Evolutionary conservation across 2,113 vertebrate genomes (phyloP).

Genomic region (Rattus rattus): DNA sequence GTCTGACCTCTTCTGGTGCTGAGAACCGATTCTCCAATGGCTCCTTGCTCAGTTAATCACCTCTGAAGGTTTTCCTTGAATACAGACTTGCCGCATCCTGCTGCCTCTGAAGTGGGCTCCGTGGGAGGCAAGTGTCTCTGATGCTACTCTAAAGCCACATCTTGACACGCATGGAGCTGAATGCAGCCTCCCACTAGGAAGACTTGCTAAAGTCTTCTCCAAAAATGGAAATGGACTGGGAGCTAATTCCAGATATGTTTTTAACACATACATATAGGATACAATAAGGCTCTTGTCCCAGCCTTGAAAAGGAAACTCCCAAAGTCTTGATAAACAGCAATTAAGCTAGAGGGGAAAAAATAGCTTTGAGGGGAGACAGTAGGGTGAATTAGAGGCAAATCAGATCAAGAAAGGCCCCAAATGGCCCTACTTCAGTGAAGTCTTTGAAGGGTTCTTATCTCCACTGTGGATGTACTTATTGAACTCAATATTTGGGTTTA

Average conservation of each 20-base stretch:
- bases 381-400: neutral
- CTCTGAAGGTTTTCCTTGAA: neutral
- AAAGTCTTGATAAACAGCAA: neutral
- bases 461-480: neutral
- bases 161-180: neutral
- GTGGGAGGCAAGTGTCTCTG: fast-evolving
- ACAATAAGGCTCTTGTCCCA: neutral
- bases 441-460: neutral
- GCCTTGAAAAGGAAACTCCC: neutral
- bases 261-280: neutral
- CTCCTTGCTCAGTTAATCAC: neutral
- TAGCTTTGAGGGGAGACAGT: neutral
- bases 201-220: neutral
- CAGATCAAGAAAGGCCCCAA: neutral
- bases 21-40: neutral
- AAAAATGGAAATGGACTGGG: neutral
- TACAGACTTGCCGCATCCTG: neutral
- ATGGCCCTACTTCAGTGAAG: neutral
- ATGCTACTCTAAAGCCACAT: fast-evolving
- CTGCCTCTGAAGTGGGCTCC: neutral
- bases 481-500: neutral
- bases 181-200: neutral
- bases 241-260: neutral
- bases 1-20: neutral
- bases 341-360: neutral